Evolutionary conservation across 2,113 vertebrate species (phyloP).

Genomic region (Protobothrops flavoviridis): DNA sequence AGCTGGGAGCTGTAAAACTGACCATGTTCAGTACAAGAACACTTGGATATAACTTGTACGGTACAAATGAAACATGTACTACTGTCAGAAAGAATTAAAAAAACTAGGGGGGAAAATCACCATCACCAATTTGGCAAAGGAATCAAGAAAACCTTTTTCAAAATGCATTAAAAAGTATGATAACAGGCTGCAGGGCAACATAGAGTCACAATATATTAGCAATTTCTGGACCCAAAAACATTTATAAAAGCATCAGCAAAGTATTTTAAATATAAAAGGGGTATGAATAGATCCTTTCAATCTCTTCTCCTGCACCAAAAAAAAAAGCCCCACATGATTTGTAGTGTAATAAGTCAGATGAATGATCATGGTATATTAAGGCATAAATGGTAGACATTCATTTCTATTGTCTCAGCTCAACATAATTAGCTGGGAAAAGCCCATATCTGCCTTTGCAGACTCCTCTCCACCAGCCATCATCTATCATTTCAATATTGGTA

Average conservation of each 20-base stretch:
- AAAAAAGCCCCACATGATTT: constrained; percentile 40
- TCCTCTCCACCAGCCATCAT: constrained; percentile 97
- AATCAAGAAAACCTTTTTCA: constrained; percentile 24
- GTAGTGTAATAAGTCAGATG: constrained; percentile 58
- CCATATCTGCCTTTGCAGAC: constrained; percentile 88
- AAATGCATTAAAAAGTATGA: constrained; percentile 34
- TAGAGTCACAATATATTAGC: constrained; percentile 65
- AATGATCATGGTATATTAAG: constrained; percentile 45
- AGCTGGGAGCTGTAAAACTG: constrained; percentile 33
- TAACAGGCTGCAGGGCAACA: constrained; percentile 43
- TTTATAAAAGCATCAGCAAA: constrained; percentile 66
- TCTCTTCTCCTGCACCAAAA: constrained; percentile 43
- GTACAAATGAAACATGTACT: constrained; percentile 64
- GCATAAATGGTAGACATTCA: constrained; percentile 23
- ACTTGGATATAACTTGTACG: constrained; percentile 56
- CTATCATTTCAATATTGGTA: constrained; percentile 99
- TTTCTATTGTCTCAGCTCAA: constrained; percentile 85
- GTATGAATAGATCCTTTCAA: constrained; percentile 33
- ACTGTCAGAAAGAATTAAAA: constrained; percentile 46
- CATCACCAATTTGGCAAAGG: constrained; percentile 61
- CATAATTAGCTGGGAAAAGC: constrained; percentile 96
- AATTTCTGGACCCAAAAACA: constrained; percentile 61
- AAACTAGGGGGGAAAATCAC: constrained; percentile 15
- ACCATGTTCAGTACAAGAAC: constrained; percentile 48
- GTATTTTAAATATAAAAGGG: constrained; percentile 68